Percentiles rank a stretch among this genome's conserved stretches.
Evolutionary conservation across 1,140 invertebrate genomes (phyloP).

Genomic region (Euura lappo): DNA sequence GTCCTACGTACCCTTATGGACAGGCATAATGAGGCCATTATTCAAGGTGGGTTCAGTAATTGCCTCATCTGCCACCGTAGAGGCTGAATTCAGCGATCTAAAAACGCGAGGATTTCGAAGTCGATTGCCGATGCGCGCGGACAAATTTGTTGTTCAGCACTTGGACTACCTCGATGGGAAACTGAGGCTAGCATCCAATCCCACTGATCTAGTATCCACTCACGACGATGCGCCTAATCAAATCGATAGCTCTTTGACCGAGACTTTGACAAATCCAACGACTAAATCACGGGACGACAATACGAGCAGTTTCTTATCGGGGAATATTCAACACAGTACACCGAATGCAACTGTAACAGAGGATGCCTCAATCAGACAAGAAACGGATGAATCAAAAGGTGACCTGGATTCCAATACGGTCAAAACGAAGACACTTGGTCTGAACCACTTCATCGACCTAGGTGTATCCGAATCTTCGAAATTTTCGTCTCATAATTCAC

Average conservation of each 20-base stretch:
- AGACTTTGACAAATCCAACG: too few species aligned
- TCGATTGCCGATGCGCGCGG: constrained; percentile 22
- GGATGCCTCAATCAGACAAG: neutral
- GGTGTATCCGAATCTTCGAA: neutral
- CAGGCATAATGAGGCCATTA: constrained; percentile 19
- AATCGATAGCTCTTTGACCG: too few species aligned
- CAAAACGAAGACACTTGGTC: neutral
- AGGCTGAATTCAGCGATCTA: constrained; percentile 19
- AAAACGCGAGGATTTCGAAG: constrained; percentile 18
- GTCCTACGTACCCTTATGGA: constrained; percentile 19
- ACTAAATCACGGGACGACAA: too few species aligned
- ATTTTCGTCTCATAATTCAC: neutral
- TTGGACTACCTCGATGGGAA: constrained; percentile 13
- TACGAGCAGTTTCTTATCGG: neutral
- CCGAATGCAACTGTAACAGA: neutral
- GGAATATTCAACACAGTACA: neutral
- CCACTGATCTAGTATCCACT: too few species aligned
- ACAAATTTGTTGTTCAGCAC: constrained; percentile 14
- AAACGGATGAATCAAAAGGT: neutral
- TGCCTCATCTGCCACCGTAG: constrained; percentile 22
- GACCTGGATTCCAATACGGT: neutral
- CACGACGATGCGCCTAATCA: too few species aligned
- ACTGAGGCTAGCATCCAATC: constrained; percentile 6
- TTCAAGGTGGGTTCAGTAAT: constrained; percentile 15
- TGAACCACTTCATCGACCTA: neutral